Evolutionary conservation across 2,888 invertebrate species (phyloP).

Genomic region (Helleia helle): DNA sequence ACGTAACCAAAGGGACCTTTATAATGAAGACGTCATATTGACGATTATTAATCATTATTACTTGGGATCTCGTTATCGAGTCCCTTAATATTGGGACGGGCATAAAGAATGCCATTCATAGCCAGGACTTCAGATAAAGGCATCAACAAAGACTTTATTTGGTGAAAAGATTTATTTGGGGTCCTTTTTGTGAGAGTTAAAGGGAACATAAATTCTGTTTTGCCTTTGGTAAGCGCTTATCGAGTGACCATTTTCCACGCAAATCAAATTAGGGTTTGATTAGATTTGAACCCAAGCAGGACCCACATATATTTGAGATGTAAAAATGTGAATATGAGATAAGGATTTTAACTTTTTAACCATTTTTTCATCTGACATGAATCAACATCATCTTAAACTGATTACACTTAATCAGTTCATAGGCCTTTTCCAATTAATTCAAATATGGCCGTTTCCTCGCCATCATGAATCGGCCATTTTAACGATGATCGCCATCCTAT

Average conservation of each 20-base stretch:
- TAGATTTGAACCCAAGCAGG: constrained; percentile 26
- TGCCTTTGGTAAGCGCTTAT: constrained; percentile 57
- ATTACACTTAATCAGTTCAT: no score
- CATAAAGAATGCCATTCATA: constrained; percentile 36
- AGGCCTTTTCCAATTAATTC: no score
- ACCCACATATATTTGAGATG: constrained; percentile 3
- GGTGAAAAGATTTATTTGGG: constrained; percentile 54
- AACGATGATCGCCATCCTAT: no score
- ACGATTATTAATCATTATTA: constrained; percentile 9
- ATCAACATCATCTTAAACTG: no score
- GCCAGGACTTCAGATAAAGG: constrained; percentile 50
- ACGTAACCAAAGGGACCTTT: background rate
- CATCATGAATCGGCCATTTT: no score
- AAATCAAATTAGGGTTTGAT: constrained; percentile 62
- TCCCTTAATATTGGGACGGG: constrained; percentile 15
- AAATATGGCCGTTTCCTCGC: no score
- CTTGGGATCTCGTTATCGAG: constrained; percentile 6
- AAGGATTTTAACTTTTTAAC: no score
- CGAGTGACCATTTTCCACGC: constrained; percentile 48
- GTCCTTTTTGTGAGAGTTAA: constrained; percentile 56
- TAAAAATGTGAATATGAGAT: constrained; percentile 6
- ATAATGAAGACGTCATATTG: background rate
- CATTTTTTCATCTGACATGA: no score
- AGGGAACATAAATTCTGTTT: constrained; percentile 54
- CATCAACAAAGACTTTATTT: constrained; percentile 60